phyloP scores from a whole-genome alignment of 2,113 vertebrate genomes.

The Helogale parvula region DNA sequence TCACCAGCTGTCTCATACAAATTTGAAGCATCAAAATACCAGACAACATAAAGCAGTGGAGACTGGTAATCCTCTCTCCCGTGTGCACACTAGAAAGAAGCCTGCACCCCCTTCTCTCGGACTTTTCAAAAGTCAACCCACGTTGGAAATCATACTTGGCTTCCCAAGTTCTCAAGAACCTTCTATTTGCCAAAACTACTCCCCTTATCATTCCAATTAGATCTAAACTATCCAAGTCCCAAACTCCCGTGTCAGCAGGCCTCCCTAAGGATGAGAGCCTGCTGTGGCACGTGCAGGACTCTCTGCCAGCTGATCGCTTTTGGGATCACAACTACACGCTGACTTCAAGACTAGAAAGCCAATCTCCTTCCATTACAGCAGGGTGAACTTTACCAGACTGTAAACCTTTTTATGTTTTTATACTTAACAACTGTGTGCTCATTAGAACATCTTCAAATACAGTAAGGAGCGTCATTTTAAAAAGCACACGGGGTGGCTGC shows the following conservation, averaged over 20 bases:
- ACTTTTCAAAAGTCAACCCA: background rate
- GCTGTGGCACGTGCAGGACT: background rate
- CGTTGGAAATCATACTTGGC: background rate
- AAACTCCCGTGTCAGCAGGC: background rate
- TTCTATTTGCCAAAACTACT: background rate
- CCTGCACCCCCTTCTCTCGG: accelerated
- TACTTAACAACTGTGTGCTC: background rate
- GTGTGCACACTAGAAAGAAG: background rate
- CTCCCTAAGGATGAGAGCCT: background rate
- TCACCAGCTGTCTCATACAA: background rate
- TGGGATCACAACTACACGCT: background rate
- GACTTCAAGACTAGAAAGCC: background rate
- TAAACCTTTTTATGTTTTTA: background rate
- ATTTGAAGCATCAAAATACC: background rate
- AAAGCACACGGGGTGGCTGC: background rate
- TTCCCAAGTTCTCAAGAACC: background rate
- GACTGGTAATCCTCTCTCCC: background rate
- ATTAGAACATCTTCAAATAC: background rate
- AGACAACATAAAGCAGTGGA: background rate
- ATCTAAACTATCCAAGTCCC: background rate
- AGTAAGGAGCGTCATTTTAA: background rate
- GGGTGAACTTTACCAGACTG: background rate
- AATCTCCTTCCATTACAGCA: background rate
- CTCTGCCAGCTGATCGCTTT: background rate
- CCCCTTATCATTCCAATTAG: background rate